These are phyloP conservation scores for Leptatherina wallacei DNA, from an alignment of 2,797 vertebrate species.

Conservation along the genomic window DNA sequence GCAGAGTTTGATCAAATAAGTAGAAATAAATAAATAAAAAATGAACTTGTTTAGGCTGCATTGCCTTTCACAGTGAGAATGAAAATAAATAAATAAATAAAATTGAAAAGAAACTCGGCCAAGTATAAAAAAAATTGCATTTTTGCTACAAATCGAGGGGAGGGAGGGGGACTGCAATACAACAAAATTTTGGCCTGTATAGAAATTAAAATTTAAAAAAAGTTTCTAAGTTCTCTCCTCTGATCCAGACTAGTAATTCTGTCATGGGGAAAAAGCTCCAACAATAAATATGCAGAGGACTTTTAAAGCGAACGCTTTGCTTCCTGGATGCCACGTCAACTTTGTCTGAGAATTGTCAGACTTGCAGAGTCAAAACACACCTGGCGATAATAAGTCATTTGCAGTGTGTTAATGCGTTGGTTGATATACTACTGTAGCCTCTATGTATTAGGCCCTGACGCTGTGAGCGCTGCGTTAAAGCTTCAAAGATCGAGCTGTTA, in stretches of 20 bases:
- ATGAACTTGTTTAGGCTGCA: not conserved
- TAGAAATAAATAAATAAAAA: not conserved
- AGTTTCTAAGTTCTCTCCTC: not conserved
- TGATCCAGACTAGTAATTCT: slow-evolving; percentile 2
- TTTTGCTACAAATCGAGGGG: too few species aligned
- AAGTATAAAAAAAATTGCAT: too few species aligned
- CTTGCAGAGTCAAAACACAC: slow-evolving; percentile 18
- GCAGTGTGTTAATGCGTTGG: slow-evolving; percentile 28
- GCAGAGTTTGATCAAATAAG: not conserved
- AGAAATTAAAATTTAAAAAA: too few species aligned
- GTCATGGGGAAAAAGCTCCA: not conserved
- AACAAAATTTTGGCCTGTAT: not conserved
- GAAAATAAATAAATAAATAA: too few species aligned
- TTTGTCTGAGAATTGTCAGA: slow-evolving; percentile 1
- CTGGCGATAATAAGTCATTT: slow-evolving; percentile 33
- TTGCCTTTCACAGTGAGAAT: not conserved
- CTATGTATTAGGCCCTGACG: not conserved
- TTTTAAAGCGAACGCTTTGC: not conserved
- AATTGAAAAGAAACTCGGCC: not conserved
- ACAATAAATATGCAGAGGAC: not conserved
- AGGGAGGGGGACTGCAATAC: too few species aligned
- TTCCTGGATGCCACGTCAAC: slow-evolving; percentile 8
- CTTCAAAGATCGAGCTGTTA: slow-evolving; percentile 16
- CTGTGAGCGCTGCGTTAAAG: not conserved
- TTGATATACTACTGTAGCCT: slow-evolving; percentile 21